Percentiles rank a stretch among this genome's conserved stretches.
Evolutionary conservation across 2,888 invertebrate species (phyloP).

Genomic region (Apotomis turbidana): DNA sequence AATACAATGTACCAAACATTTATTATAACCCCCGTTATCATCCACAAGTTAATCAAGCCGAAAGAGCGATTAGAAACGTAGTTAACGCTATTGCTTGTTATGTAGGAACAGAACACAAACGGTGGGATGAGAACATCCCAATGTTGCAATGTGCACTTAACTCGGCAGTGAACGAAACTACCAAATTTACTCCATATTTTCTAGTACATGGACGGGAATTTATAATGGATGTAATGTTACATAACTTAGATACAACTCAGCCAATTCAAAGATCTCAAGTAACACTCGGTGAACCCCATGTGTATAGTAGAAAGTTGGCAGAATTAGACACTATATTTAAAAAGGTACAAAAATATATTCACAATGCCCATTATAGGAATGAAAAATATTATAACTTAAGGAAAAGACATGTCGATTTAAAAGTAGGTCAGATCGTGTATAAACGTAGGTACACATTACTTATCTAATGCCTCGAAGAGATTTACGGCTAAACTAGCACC

Average conservation of each 20-base stretch:
- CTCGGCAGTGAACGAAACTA: neutral
- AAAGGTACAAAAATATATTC: slow-evolving; percentile 7
- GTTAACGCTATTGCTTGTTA: neutral
- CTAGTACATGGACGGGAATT: slow-evolving; percentile 3
- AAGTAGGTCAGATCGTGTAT: slow-evolving; percentile 11
- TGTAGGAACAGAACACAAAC: neutral
- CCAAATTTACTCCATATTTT: neutral
- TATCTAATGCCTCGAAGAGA: slow-evolving; percentile 12
- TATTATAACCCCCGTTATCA: slow-evolving; percentile 7
- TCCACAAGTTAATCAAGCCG: neutral
- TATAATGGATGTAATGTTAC: neutral
- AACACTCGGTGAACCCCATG: neutral
- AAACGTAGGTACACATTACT: slow-evolving; percentile 9
- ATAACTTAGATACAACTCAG: neutral
- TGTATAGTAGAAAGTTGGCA: neutral
- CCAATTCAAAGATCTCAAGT: neutral
- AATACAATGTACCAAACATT: neutral
- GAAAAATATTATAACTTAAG: slow-evolving; percentile 8
- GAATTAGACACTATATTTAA: slow-evolving; percentile 1
- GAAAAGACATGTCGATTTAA: neutral
- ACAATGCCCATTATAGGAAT: neutral
- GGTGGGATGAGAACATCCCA: neutral
- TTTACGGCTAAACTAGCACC: slow-evolving; percentile 7
- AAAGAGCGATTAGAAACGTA: neutral
- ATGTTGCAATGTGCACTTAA: neutral